Conservation (phyloP, 2,113 vertebrate genomes). For the Otus sunia region DNA sequence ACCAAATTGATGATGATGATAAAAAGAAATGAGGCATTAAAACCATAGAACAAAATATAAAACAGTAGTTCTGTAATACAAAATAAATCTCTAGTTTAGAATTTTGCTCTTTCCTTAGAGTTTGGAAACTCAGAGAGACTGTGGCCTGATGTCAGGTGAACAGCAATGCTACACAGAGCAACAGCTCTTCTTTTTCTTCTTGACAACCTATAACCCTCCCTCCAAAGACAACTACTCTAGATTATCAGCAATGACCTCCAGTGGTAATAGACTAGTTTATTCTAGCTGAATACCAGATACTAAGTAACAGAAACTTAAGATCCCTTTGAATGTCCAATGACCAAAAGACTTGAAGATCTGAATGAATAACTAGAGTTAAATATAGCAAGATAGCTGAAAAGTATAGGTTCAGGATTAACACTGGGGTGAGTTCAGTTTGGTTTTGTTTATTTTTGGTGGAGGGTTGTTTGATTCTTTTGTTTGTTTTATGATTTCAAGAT, state of each 20-base stretch:
- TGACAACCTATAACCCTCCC: not conserved
- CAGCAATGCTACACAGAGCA: not conserved
- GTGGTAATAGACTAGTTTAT: not conserved
- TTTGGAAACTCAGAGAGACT: not conserved
- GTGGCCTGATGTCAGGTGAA: not conserved
- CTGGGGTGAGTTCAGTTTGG: not conserved
- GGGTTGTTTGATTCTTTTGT: not conserved
- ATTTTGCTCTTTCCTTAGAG: not conserved
- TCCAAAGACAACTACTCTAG: not conserved
- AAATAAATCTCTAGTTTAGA: not conserved
- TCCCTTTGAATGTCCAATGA: not conserved
- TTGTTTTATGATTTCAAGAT: not conserved
- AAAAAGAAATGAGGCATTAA: not conserved
- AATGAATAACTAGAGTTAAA: not conserved
- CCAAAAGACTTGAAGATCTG: not conserved
- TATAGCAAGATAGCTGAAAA: not conserved
- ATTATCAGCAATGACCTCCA: not conserved
- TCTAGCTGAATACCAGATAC: not conserved
- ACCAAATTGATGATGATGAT: not conserved
- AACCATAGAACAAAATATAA: not conserved
- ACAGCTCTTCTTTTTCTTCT: not conserved
- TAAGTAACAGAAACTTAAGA: not conserved
- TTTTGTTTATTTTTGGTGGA: not conserved
- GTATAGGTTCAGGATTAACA: not conserved
- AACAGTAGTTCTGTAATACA: not conserved